A percentile compares a stretch with the other conserved stretches of the same genome.
phyloP scores from a whole-genome alignment of 2,113 vertebrate species.

The mouse (Mus musculus) region GRCm39 chr14:80124001-80124500 shows the following conservation, averaged over 20 bases:
- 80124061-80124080: not conserved
- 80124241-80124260: not conserved
- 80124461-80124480: not conserved
- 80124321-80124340: not conserved
- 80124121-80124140: not conserved
- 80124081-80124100: not conserved
- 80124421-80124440: not conserved
- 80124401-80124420: not conserved
- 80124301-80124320: not conserved
- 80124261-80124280: not conserved
- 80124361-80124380: not conserved
- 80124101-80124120: not conserved
- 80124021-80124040: not conserved
- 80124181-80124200: not conserved
- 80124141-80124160: not conserved
- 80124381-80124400: not conserved
- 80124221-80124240: not conserved
- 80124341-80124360: not conserved
- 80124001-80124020: not conserved
- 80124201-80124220: not conserved
- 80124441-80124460: not conserved
- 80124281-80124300: not conserved
- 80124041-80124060: not conserved
- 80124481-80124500: not conserved
- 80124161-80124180: too few species aligned